phyloP scores from a whole-genome alignment of 2,113 vertebrate species.

The Gopherus flavomarginatus region DNA sequence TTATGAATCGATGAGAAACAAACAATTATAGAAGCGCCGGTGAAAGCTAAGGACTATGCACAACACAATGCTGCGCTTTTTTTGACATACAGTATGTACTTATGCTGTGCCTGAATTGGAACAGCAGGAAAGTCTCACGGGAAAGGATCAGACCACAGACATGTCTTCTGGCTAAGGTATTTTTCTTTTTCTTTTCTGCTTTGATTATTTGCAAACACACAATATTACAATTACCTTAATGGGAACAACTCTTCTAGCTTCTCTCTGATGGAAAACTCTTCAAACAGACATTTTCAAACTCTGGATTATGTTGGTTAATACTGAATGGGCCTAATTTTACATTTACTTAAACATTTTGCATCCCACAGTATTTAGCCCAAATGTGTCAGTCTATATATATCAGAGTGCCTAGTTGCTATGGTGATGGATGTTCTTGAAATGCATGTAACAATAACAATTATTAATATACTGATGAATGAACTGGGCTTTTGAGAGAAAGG shows the following conservation, averaged over 20 bases:
- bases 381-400: background rate
- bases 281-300: background rate
- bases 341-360: background rate
- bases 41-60: background rate
- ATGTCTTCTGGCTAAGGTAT: background rate
- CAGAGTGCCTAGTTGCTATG: background rate
- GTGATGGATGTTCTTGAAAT: background rate
- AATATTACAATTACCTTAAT: background rate
- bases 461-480: background rate
- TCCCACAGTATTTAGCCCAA: background rate
- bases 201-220: background rate
- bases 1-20: constrained; percentile 41
- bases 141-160: background rate
- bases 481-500: background rate
- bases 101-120: background rate
- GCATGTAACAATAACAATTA: background rate
- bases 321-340: background rate
- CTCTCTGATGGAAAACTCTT: background rate
- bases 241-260: background rate
- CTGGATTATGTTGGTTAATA: background rate
- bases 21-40: constrained; percentile 43
- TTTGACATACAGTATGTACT: constrained; percentile 16
- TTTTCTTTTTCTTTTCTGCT: background rate
- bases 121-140: background rate
- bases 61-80: background rate